Evolutionary conservation across 2,113 vertebrate genomes (phyloP).

Genomic region (Junco hyemalis): DNA sequence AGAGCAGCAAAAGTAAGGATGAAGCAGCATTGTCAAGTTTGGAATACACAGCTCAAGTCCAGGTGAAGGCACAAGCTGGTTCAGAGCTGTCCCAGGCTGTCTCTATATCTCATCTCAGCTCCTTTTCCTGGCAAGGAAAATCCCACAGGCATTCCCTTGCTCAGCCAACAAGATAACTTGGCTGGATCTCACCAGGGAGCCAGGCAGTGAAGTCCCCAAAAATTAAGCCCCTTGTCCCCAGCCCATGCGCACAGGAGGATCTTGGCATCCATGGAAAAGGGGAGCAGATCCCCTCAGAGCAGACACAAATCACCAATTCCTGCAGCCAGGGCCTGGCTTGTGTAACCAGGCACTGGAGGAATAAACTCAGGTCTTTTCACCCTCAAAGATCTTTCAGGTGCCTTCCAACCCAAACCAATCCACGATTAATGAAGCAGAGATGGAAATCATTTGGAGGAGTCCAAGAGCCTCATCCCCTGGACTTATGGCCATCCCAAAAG

Average conservation of each 20-base stretch:
- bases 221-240: background rate
- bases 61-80: background rate
- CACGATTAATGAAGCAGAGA: background rate
- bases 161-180: background rate
- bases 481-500: background rate
- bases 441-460: background rate
- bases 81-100: background rate
- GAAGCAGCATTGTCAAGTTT: background rate
- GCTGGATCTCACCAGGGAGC: background rate
- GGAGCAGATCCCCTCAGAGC: background rate
- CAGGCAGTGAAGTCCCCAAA: background rate
- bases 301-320: background rate
- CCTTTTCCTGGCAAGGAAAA: background rate
- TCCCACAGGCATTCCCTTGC: background rate
- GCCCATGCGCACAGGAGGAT: background rate
- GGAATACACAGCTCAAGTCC: background rate
- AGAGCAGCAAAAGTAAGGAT: background rate
- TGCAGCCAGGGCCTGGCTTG: background rate
- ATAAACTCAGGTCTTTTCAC: background rate
- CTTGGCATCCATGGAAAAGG: background rate
- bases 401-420: background rate
- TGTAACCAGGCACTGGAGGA: background rate
- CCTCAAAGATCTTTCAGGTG: background rate
- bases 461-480: background rate
- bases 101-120: background rate